Evolutionary conservation across 2,888 invertebrate species (phyloP), one percentile per base, ranked within the genome.

Genomic region (Nymphalis c-album): DNA sequence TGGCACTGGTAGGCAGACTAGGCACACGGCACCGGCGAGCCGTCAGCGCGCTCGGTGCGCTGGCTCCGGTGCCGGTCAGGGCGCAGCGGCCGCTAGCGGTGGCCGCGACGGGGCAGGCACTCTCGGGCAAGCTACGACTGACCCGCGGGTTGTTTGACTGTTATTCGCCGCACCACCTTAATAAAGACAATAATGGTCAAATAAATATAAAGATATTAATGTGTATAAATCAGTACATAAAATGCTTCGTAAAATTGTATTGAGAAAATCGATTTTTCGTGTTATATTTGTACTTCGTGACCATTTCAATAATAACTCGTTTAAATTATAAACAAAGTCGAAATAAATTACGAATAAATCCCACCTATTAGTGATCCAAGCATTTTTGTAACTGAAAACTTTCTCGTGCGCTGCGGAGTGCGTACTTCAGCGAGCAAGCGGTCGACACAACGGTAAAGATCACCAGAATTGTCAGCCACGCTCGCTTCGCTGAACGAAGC

Each of bases 401-500:
- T 96, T 74, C 95, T 90, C 74, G 94, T 93, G 76, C 95, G 94
- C 77, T 94, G 93, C 47, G 94, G 92, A 22, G 91, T 92, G 70
- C 95, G 93, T 69, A 95, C 95, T 80, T 96, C 95, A 70, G 94
- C 93, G 45, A 96, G 90, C 35, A 96, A 86, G 58, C 93, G 89
- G 81, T 96, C 96, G 77, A 96, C 95, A 67, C 95, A 95, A 60
- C 95, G 93, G 85, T 95, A 95, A 58, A 96, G 94, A 76, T 95
- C 94, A 18, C 95, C 94, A 31, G 95, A 95, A 86, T 96, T 96
- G 84, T 96, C 96, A 0, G 96, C 96, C 8, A 96, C 96, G 26
- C 96, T 96, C n/a, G 96, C 95, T 86, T 96, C 96, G 86, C 95
- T 94, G 87, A 96, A 96, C 61, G 95, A 95, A 73, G 95, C 95